Percentiles rank a stretch among this genome's conserved stretches.
Evolutionary conservation across 1,140 invertebrate genomes (phyloP).

Genomic region (Rhyacophila brunnea): DNA sequence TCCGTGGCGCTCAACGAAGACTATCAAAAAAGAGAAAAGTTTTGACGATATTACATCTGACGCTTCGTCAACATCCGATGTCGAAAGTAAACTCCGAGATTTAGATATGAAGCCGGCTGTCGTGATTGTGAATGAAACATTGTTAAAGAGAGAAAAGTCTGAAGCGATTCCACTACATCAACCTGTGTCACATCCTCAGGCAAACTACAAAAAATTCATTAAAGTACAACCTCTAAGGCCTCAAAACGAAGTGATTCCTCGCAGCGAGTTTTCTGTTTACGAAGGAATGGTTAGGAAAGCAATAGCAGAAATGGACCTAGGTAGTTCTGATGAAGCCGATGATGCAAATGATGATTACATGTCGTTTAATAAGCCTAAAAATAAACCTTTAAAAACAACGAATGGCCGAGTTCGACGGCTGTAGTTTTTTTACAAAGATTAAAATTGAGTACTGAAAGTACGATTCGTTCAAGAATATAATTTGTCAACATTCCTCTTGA

Average conservation of each 20-base stretch:
- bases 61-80: not conserved
- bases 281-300: constrained; percentile 4
- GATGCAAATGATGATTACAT: not conserved
- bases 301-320: not conserved
- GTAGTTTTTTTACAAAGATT: too few relatives aligned
- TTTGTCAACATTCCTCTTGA: too few relatives aligned
- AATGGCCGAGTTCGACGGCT: too few relatives aligned
- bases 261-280: constrained; percentile 17
- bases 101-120: constrained; percentile 22
- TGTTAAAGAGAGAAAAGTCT: constrained; percentile 9
- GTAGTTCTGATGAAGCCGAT: constrained; percentile 7
- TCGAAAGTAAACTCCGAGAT: constrained; percentile 18
- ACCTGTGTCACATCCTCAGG: not conserved
- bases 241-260: constrained; percentile 13
- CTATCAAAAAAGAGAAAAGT: constrained; percentile 6
- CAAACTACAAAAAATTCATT: constrained; percentile 30
- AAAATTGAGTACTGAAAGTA: too few relatives aligned
- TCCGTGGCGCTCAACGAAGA: too few relatives aligned
- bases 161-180: constrained; percentile 1
- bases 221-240: constrained; percentile 24
- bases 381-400: not conserved
- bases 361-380: not conserved
- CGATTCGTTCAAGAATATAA: too few relatives aligned
- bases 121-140: constrained; percentile 22
- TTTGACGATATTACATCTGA: not conserved